Evolutionary conservation across 2,797 vertebrate species (phyloP).

Genomic region (Neoniphon sammara): DNA sequence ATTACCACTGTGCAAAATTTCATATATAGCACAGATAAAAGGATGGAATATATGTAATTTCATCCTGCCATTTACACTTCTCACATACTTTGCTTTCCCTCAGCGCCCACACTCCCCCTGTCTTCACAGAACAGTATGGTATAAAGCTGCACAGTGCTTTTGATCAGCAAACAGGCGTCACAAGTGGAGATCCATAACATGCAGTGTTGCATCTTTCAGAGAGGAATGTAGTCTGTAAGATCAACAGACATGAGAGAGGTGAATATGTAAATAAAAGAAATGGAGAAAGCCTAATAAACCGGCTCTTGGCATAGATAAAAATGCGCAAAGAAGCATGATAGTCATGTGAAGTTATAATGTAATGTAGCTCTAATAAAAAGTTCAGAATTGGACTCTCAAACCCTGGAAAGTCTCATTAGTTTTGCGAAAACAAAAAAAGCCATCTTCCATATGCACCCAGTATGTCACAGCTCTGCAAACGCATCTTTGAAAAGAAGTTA

Average conservation of each 20-base stretch:
- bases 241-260: slow-evolving; percentile 3
- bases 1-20: too few relatives aligned
- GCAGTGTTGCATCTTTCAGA: slow-evolving; percentile 15
- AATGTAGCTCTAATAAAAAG: neutral
- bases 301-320: neutral
- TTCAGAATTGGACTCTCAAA: neutral
- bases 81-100: slow-evolving; percentile 25
- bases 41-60: slow-evolving; percentile 12
- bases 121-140: slow-evolving; percentile 1
- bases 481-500: slow-evolving; percentile 10
- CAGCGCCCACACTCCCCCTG: neutral
- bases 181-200: slow-evolving; percentile 31
- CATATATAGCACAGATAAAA: too few relatives aligned
- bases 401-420: slow-evolving; percentile 1
- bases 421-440: neutral
- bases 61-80: slow-evolving; percentile 37
- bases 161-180: slow-evolving; percentile 41
- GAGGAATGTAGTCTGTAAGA: neutral
- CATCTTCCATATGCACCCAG: slow-evolving; percentile 1
- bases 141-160: neutral
- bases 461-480: slow-evolving; percentile 6
- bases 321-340: neutral
- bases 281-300: slow-evolving; percentile 13
- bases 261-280: slow-evolving; percentile 29
- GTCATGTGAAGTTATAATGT: neutral